Base-by-base conservation (phyloP, 2,888 invertebrate species). In the Papilio elwesi region DNA sequence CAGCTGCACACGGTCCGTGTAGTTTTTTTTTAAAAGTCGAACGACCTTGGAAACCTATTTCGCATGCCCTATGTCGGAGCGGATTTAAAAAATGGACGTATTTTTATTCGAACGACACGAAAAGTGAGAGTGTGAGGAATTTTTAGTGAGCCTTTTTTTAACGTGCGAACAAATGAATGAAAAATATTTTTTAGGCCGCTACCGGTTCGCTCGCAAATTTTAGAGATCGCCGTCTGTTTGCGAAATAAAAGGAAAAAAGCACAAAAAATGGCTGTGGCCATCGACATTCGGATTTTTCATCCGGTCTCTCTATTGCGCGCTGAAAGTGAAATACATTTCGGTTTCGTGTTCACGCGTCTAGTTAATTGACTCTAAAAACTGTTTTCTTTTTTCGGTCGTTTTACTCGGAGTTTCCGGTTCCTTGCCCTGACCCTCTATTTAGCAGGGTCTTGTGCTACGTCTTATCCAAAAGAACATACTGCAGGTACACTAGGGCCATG, bases 51-150 rank as follows among this genome's bases (percentile, higher is more conserved):
- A 75, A 75, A 36, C 66, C 49, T 59, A 59, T 59, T 67, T 47
- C 69, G 38, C 57, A 49, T 52, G 65, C 55, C 76, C 76, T 75
- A 76, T 78, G 76, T 76, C 69, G 80, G 78, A 79, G 81, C 78
- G 79, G 80, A 82, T 81, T 77, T 77, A 78, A 79, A 75, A 77
- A 78, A 77, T 76, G 75, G 70, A 77, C 74, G 81, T 76, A 78
- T 82, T 83, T 83, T 83, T 82, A 84, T 84, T 84, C 82, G 83
- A 83, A 81, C 83, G 81, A 80, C 79, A 78, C 76, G 77, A 79
- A 82, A 81, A 83, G 83, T 77, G 85, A 85, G 78, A 83, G 85
- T 83, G 79, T 76, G 78, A 79, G 81, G 79, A 82, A 68, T 83
- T 83, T 82, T 81, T 82, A 80, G 79, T 81, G 76, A 59, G 26